Base-by-base conservation (phyloP, 2,113 vertebrate genomes). In the Lampris incognitus region DNA sequence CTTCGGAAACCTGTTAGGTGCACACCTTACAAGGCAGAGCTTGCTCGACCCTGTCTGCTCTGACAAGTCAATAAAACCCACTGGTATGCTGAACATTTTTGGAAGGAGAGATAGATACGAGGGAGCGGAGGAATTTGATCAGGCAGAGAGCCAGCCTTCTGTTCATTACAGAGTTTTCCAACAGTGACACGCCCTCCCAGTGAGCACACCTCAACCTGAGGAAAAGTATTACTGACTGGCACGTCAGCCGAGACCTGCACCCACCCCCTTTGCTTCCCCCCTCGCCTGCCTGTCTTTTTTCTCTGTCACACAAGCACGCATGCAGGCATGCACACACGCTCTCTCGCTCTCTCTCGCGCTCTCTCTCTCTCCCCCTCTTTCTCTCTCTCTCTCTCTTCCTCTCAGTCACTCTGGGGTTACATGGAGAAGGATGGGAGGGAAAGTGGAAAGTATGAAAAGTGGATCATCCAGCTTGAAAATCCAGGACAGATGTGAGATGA, bases 71-170 rank as follows among this genome's bases (percentile, higher is more conserved):
- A 93, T 91, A 94, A 93, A 94, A 93, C 85, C 85, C 91, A 74
- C 91, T 93, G 93, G 94, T 93, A 95, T 94, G 94, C 91, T 70
- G 90, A 94, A 92, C 80, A 94, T 94, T 93, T 94, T 92, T 88
- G 91, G 90, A 93, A 93, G 90, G 87, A 84, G 83, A 87, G 88
- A 90, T 88, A 92, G 92, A 92, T 91, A 91, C 72, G 85, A 92
- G 86, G 81, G 89, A 74, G 78, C 40, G 62, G 78, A 82, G 93
- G 91, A 93, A 94, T 94, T 94, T 92, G 89, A 93, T 94, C 92
- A 91, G 84, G 92, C 88, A 86, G 67, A 10, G 87, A 85, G 90
- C 89, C 91, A 92, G 88, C 75, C 89, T 77, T 79, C 90, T 87
- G 85, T 89, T 91, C 86, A 83, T 91, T 89, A 87, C 82, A 76